These are phyloP conservation scores for Chirona hameri DNA, from an alignment of 2,888 invertebrate species.

Conservation along the genomic window DNA sequence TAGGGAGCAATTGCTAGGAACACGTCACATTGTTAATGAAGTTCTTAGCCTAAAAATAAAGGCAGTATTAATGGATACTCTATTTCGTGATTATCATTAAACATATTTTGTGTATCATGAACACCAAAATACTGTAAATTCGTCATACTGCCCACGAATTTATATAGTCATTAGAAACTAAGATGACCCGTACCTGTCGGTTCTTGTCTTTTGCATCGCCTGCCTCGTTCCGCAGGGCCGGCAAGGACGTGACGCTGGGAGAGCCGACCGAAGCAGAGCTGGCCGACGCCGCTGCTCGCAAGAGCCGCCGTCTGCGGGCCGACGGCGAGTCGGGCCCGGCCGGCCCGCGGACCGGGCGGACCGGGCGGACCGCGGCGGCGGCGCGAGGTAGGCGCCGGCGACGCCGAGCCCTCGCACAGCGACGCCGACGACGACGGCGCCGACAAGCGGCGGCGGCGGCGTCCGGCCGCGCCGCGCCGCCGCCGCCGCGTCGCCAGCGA, in stretches of 20 bases:
- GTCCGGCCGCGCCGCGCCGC: background rate
- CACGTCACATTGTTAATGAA: no score
- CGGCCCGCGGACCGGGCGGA: background rate
- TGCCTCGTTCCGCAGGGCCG: background rate
- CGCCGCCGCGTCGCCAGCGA: background rate
- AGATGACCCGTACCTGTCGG: no score
- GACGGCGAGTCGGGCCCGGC: background rate
- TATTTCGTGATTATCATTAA: no score
- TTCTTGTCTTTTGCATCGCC: no score
- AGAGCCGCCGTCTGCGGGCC: background rate
- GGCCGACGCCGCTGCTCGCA: background rate
- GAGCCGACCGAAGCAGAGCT: background rate
- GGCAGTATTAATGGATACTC: no score
- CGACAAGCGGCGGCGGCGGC: conserved; percentile 3
- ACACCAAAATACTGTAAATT: no score
- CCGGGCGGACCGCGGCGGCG: background rate
- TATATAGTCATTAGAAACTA: no score
- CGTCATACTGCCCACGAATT: no score
- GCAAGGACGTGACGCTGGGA: conserved; percentile 14
- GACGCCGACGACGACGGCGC: conserved; percentile 1
- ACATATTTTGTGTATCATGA: no score
- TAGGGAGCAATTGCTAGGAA: no score
- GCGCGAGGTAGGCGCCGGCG: background rate
- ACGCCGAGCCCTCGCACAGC: background rate
- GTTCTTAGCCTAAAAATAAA: no score